Evolutionary conservation across 37 sponge, comb jelly and placozoan species (phyloP).

Genomic region (Hormiphora californensis): DNA sequence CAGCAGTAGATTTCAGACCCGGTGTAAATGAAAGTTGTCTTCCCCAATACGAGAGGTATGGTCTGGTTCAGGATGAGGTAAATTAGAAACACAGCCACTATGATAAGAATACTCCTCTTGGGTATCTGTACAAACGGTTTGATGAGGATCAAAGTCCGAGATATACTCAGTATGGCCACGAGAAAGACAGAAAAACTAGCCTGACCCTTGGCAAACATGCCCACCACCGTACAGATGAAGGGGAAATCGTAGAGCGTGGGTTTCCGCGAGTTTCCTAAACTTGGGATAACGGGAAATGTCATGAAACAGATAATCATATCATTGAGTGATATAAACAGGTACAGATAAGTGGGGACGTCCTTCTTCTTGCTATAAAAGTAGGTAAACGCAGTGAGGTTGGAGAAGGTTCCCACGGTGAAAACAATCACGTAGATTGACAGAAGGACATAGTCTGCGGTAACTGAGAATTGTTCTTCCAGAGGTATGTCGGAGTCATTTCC

Average conservation of each 20-base stretch:
- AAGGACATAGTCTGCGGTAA: background rate
- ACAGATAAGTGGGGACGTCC: constrained; percentile 49
- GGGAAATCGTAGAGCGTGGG: background rate
- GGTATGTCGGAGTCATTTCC: too few species aligned
- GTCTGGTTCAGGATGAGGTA: constrained; percentile 25
- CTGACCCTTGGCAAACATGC: constrained; percentile 25
- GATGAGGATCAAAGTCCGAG: background rate
- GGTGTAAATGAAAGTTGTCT: constrained; percentile 9
- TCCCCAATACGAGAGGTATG: background rate
- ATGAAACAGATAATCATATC: constrained; percentile 28
- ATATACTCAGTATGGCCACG: constrained; percentile 12
- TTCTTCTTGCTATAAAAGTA: constrained; percentile 29
- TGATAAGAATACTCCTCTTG: background rate
- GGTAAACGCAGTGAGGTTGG: constrained; percentile 16
- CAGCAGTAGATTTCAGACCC: constrained; percentile 19
- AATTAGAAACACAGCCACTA: background rate
- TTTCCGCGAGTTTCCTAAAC: background rate
- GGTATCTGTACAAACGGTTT: constrained; percentile 14
- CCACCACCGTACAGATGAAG: background rate
- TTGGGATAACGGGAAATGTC: background rate
- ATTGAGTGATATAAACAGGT: constrained; percentile 7
- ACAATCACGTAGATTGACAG: constrained; percentile 8
- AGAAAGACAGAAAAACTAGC: constrained; percentile 52
- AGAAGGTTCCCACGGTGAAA: background rate
- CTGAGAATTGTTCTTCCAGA: too few species aligned